Base-by-base conservation (phyloP, 2,113 vertebrate genomes). In the Ellobius talpinus region DNA sequence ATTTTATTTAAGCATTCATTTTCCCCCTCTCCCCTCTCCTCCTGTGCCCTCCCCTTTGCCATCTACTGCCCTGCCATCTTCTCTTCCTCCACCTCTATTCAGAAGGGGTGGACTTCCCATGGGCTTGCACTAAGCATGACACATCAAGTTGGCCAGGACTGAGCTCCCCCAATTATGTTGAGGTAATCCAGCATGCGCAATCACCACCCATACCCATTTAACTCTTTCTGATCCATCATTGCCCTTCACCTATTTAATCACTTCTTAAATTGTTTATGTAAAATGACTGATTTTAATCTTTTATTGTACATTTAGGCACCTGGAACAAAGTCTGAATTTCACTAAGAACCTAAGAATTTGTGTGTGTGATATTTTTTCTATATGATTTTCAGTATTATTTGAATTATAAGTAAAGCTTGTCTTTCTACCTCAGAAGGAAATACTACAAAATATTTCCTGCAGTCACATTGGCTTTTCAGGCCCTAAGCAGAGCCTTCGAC, bases 401-500 rank as follows among this genome's bases (percentile, higher is more conserved):
- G 14, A 87, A 3, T 52, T 74, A 81, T 70, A 82, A 84, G 23
- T 84, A 81, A 91, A 79, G 3, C 3, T 89, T 89, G 13, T 72
- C 36, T 94, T 63, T 94, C 14, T 84, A 2, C 23, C 24, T 11
- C 70, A 36, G 39, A 47, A 47, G 58, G 4, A 47, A 84, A 65
- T 84, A 58, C 4, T 16, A 92, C 7, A 11, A 72, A 87, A 89
- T 29, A 55, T 96, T 89, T 58, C 63, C 90, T 23, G 63, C 39
- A 17, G 21, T 61, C 2, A 9, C 21, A 19, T 45, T 86, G 58
- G 42, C 1, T 95, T 88, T 79, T 76, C 66, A 89, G 93, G 61
- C 2, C 78, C 42, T 89, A 89, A 94, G 92, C 39, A 89, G 77
- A 96, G 29, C 55, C 36, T 42, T 63, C 31, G n/a, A 90, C 21